Evolutionary conservation across 2,113 vertebrate species (phyloP).

Genomic region (Ptyas mucosa): DNA sequence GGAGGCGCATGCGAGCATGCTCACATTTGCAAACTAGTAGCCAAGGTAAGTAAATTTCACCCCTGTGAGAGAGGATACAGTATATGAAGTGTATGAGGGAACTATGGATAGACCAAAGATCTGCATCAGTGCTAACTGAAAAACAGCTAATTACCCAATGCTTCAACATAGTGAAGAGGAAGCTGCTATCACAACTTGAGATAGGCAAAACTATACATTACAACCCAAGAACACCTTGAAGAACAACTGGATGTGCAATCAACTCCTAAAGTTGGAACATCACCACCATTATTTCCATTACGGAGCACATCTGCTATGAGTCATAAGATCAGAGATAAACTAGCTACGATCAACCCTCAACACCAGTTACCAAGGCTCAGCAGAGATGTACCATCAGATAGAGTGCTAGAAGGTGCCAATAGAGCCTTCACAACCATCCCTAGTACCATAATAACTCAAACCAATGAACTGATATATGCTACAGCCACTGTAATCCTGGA

Average conservation of each 20-base stretch:
- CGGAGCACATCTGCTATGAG: neutral
- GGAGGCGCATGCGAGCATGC: too few species aligned
- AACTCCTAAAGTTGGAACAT: neutral
- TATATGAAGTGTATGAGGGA: neutral
- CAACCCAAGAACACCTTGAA: neutral
- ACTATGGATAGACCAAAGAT: neutral
- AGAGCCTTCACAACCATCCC: neutral
- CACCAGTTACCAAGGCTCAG: neutral
- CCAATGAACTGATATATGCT: too few species aligned
- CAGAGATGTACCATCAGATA: neutral
- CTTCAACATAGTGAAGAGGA: neutral
- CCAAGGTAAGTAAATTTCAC: too few species aligned
- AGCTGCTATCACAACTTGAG: neutral
- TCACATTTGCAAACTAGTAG: too few species aligned
- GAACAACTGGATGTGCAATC: neutral
- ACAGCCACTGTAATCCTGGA: neutral
- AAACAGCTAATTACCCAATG: neutral
- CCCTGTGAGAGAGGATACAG: neutral
- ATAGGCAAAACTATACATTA: neutral
- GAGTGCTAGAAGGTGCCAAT: neutral
- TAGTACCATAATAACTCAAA: neutral
- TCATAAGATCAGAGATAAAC: neutral
- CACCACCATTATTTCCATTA: neutral
- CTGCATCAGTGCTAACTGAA: neutral
- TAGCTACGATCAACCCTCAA: neutral